Percentiles rank a stretch among this genome's conserved stretches.
phyloP scores from a whole-genome alignment of 1,140 invertebrate genomes.

The Laupala kohalensis region DNA sequence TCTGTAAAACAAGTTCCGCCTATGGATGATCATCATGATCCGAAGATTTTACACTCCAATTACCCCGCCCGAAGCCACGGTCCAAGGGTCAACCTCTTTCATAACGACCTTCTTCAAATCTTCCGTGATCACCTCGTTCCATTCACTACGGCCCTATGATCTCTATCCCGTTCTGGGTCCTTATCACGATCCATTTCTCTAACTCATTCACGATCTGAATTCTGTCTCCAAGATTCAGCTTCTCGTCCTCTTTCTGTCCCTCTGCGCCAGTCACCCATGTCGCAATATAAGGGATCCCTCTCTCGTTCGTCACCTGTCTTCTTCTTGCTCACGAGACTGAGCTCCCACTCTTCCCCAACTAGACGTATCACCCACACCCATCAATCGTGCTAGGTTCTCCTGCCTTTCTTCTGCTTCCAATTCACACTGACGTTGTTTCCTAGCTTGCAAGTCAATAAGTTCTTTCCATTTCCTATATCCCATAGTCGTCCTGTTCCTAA shows the following conservation, averaged over 20 bases:
- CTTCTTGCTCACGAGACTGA: constrained; percentile 17
- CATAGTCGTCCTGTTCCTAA: constrained; percentile 44
- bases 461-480: constrained; percentile 43
- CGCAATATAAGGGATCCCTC: neutral
- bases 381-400: constrained; percentile 22
- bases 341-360: constrained; percentile 17
- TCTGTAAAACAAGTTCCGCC: neutral
- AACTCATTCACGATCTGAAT: neutral
- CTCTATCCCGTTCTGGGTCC: constrained; percentile 5
- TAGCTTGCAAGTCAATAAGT: constrained; percentile 49
- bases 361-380: constrained; percentile 17
- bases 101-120: constrained; percentile 6
- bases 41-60: constrained; percentile 7
- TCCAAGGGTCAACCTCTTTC: neutral
- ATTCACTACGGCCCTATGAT: neutral
- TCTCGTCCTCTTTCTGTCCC: neutral
- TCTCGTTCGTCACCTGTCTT: constrained; percentile 12
- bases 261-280: neutral
- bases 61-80: neutral
- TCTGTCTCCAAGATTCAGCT: constrained; percentile 9
- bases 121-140: neutral
- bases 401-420: constrained; percentile 55
- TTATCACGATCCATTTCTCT: constrained; percentile 13
- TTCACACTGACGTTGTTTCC: constrained; percentile 52
- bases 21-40: neutral